These are phyloP conservation scores for Nomia melanderi DNA, from an alignment of 1,140 invertebrate species.

Conservation along the genomic window DNA sequence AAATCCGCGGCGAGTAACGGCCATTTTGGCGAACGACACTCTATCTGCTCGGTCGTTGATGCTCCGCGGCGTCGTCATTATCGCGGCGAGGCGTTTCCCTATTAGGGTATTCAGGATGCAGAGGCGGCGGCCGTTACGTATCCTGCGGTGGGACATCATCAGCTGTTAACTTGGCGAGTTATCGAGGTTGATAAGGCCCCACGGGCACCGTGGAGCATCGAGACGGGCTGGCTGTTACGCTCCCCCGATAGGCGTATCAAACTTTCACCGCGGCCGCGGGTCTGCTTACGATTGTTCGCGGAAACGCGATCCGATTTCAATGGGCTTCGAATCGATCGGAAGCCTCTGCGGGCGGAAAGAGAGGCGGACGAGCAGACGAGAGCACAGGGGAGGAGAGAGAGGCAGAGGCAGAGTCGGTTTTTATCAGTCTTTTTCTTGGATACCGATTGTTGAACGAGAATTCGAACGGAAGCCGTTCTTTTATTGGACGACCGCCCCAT, in stretches of 20 bases:
- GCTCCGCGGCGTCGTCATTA: slow-evolving; percentile 44
- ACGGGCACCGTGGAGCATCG: slow-evolving; percentile 37
- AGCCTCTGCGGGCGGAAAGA: too few relatives aligned
- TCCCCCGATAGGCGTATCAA: slow-evolving; percentile 45
- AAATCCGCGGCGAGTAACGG: not conserved
- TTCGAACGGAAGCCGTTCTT: not conserved
- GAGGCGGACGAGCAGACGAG: too few relatives aligned
- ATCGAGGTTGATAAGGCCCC: slow-evolving; percentile 55
- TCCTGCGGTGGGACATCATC: slow-evolving; percentile 53
- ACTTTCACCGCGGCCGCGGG: slow-evolving; percentile 27
- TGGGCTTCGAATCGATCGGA: slow-evolving; percentile 6
- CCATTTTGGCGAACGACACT: not conserved
- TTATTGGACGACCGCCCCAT: not conserved
- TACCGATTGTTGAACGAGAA: not conserved
- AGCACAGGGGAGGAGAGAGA: too few relatives aligned
- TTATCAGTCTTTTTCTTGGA: not conserved
- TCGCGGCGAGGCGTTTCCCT: slow-evolving; percentile 7
- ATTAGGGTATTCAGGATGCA: slow-evolving; percentile 52
- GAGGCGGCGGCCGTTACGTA: slow-evolving; percentile 54
- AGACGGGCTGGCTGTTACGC: slow-evolving; percentile 30
- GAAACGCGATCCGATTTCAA: slow-evolving; percentile 32
- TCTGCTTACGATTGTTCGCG: slow-evolving; percentile 37
- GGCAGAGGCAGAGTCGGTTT: not conserved
- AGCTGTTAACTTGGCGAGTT: slow-evolving; percentile 65
- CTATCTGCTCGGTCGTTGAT: slow-evolving; percentile 19